Percentiles rank a stretch among this genome's conserved stretches.
Conservation (phyloP, 1,140 invertebrate genomes). For the Calycopis cecrops region DNA sequence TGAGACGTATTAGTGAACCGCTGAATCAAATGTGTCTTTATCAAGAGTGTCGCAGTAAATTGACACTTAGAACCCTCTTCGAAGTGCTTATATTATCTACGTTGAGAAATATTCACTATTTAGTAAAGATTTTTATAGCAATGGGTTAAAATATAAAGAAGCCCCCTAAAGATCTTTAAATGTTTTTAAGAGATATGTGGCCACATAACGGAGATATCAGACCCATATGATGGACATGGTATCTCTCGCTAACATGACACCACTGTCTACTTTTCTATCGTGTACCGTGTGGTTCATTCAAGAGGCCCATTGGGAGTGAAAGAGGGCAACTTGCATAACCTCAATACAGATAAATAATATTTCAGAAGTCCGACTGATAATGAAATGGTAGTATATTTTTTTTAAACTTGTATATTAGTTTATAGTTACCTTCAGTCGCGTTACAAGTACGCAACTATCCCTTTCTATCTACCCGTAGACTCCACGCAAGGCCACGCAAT, state of each 20-base stretch:
- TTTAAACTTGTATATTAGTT: background rate
- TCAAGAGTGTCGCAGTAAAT: background rate
- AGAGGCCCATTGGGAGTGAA: too few relatives aligned
- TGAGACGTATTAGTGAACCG: too few relatives aligned
- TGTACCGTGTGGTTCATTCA: too few relatives aligned
- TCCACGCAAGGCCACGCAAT: background rate
- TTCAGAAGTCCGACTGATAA: background rate
- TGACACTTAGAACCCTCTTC: background rate
- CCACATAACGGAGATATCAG: too few relatives aligned
- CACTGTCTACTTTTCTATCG: too few relatives aligned
- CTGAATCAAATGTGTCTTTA: slow-evolving; percentile 1
- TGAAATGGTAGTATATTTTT: background rate
- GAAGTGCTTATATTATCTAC: background rate
- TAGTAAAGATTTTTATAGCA: background rate
- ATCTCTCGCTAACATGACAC: too few relatives aligned
- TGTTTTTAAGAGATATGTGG: background rate
- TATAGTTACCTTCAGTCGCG: too few relatives aligned
- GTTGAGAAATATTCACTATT: background rate
- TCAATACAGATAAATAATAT: too few relatives aligned
- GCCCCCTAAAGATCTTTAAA: background rate
- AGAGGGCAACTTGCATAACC: too few relatives aligned
- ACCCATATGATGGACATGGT: too few relatives aligned
- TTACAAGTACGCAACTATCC: too few relatives aligned
- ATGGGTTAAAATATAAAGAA: background rate
- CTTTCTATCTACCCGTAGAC: too few relatives aligned